These are phyloP conservation scores for Ramphastos sulfuratus DNA, from an alignment of 2,113 vertebrate genomes.

Conservation along the genomic window DNA sequence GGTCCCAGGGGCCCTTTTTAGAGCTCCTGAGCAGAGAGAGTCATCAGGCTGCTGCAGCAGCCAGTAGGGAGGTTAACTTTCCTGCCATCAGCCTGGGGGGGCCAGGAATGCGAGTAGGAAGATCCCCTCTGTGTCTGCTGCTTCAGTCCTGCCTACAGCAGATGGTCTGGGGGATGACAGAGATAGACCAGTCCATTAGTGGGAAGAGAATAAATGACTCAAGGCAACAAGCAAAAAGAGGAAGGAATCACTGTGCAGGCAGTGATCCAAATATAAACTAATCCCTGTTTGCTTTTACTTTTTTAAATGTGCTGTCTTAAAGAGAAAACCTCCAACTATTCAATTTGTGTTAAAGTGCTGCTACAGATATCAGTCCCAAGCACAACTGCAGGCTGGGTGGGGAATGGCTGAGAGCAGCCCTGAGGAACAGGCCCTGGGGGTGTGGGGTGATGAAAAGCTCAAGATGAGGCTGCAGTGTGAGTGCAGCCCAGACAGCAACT, in stretches of 20 bases:
- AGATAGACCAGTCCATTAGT: neutral
- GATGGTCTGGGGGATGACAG: neutral
- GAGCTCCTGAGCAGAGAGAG: neutral
- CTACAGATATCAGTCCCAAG: neutral
- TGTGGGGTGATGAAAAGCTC: no score
- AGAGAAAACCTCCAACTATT: neutral
- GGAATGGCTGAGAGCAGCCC: no score
- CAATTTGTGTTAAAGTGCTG: neutral
- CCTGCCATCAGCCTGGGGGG: neutral
- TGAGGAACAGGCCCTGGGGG: no score
- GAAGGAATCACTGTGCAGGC: neutral
- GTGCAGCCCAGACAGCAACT: no score
- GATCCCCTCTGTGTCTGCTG: neutral
- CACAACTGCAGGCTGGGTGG: no score
- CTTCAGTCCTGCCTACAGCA: neutral
- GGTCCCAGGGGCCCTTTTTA: neutral
- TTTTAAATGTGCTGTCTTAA: neutral
- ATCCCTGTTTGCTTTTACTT: neutral
- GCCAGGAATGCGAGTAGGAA: neutral
- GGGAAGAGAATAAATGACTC: neutral
- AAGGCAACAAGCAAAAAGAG: neutral
- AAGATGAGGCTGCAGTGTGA: no score
- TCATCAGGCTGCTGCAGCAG: neutral
- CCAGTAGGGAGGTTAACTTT: neutral
- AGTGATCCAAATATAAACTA: neutral